These are phyloP conservation scores for Scaptodrosophila lebanonensis DNA, from an alignment of 1,140 invertebrate species.

Conservation along the genomic window DNA sequence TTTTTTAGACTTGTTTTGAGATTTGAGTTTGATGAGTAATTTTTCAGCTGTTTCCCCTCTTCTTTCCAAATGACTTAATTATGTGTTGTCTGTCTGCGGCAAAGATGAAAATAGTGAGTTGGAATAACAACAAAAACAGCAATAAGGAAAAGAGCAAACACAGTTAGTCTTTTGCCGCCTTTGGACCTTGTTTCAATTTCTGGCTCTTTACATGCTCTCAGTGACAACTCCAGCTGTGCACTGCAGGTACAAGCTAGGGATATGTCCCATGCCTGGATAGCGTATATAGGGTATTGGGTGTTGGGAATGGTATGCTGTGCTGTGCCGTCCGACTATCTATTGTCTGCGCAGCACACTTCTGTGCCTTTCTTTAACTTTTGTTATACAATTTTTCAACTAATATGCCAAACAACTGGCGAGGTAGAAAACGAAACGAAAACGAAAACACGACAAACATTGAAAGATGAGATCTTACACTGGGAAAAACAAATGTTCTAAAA, in stretches of 20 bases:
- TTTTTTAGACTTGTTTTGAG: no score
- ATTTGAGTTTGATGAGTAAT: no score
- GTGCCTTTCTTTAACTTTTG: slow-evolving; percentile 60
- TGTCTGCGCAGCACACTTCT: slow-evolving; percentile 49
- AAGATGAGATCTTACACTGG: slow-evolving; percentile 52
- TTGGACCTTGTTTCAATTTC: slow-evolving; percentile 58
- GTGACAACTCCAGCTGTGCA: slow-evolving; percentile 76
- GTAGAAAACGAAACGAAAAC: background rate
- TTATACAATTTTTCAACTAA: slow-evolving; percentile 72
- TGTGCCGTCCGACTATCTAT: slow-evolving; percentile 51
- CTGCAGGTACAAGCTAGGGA: slow-evolving; percentile 53
- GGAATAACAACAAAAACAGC: slow-evolving; percentile 18
- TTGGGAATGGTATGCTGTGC: background rate
- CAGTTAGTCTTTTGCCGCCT: slow-evolving; percentile 35
- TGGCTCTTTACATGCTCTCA: slow-evolving; percentile 71
- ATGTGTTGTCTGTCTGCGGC: slow-evolving; percentile 53
- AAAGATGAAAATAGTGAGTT: slow-evolving; percentile 52
- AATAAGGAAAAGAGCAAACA: slow-evolving; percentile 52
- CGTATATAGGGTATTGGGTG: background rate
- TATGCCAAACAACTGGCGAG: slow-evolving; percentile 28
- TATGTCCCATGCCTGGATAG: slow-evolving; percentile 11
- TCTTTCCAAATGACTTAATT: slow-evolving; percentile 68
- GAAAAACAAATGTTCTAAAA: background rate
- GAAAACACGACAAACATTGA: slow-evolving; percentile 30
- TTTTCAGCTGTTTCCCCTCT: slow-evolving; percentile 29